Conservation (phyloP, 30 jellyfish, hydroid and myxozoan species). For the Hydractinia symbiolongicarpus region DNA sequence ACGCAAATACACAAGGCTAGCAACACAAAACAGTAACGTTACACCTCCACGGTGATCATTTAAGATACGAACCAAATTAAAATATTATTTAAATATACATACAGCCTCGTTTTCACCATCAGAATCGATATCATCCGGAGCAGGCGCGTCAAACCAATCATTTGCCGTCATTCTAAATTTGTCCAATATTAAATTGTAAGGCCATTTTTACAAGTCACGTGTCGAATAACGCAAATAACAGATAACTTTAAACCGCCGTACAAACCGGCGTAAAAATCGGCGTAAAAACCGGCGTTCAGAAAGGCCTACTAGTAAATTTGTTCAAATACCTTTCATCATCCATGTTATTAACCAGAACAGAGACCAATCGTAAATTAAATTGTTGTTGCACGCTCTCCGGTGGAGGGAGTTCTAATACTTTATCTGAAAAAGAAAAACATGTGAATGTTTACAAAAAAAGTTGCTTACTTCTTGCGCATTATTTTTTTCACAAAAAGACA, state of each 20-base stretch:
- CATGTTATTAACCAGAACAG: constrained; percentile 20
- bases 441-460: too few species aligned
- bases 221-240: too few species aligned
- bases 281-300: too few species aligned
- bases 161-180: constrained; percentile 25
- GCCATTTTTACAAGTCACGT: too few species aligned
- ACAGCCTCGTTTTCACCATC: constrained; percentile 56
- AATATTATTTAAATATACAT: not conserved
- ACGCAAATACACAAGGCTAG: too few species aligned
- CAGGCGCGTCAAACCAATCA: constrained; percentile 80
- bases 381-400: constrained; percentile 54
- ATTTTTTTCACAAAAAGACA: too few species aligned
- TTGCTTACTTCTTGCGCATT: too few species aligned
- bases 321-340: constrained; percentile 54
- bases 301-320: too few species aligned
- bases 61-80: not conserved
- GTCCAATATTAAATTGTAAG: not conserved
- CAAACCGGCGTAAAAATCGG: too few species aligned
- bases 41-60: too few species aligned
- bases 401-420: constrained; percentile 14
- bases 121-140: constrained; percentile 75
- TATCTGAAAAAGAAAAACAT: not conserved
- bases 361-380: constrained; percentile 33
- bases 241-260: too few species aligned
- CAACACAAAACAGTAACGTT: too few species aligned